phyloP scores from a whole-genome alignment of 2,113 vertebrate species.

The Rana temporaria region DNA sequence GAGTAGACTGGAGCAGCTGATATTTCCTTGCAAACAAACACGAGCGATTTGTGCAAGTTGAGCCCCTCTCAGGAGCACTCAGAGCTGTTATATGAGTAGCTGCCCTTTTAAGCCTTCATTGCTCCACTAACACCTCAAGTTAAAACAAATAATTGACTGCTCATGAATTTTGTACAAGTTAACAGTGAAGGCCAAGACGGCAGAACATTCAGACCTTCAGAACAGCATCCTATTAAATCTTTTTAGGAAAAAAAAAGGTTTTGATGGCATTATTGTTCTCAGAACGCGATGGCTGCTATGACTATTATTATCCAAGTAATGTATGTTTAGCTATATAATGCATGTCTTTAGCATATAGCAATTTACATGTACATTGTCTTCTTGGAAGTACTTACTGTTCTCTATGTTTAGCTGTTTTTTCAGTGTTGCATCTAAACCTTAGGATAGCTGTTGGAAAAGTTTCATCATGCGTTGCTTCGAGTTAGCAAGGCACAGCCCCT shows the following conservation, averaged over 20 bases:
- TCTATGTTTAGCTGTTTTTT: background rate
- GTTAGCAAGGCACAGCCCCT: too few relatives aligned
- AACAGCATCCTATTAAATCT: constrained; percentile 1
- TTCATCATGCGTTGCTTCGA: background rate
- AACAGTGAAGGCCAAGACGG: background rate
- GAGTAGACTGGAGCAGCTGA: too few relatives aligned
- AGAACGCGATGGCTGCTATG: constrained; percentile 5
- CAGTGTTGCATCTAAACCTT: background rate
- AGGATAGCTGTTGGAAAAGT: background rate
- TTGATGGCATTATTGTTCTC: constrained; percentile 34
- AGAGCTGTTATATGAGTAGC: constrained; percentile 20
- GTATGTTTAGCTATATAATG: constrained; percentile 5
- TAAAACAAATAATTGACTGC: constrained; percentile 47
- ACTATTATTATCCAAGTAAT: background rate
- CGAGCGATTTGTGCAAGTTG: constrained; percentile 8
- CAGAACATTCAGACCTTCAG: constrained; percentile 11
- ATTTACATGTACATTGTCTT: background rate
- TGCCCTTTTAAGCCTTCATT: constrained; percentile 21
- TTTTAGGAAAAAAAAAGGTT: background rate
- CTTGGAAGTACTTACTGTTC: background rate
- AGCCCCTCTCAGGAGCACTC: constrained; percentile 1
- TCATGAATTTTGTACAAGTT: constrained; percentile 48
- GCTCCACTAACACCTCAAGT: constrained; percentile 34
- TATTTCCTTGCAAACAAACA: constrained; percentile 10
- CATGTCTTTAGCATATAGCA: background rate